These are phyloP conservation scores for Trachelus troglodyta DNA, from an alignment of 2,888 invertebrate species.

Conservation along the genomic window DNA sequence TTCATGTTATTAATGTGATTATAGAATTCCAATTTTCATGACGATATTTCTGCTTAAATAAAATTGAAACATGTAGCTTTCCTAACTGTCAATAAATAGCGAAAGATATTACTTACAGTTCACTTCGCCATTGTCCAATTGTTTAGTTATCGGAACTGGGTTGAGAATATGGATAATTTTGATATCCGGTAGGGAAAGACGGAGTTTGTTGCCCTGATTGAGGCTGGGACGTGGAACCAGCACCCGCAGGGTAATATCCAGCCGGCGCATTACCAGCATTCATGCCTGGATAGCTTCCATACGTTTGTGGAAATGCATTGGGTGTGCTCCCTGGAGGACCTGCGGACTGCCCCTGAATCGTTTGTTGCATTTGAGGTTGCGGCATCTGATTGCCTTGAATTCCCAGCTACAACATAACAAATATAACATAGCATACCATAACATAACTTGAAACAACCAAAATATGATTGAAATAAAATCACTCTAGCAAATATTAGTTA, in stretches of 20 bases:
- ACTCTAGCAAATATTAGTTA: background rate
- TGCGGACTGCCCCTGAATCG: slow-evolving; percentile 40
- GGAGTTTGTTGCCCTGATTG: slow-evolving; percentile 61
- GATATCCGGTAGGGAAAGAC: slow-evolving; percentile 60
- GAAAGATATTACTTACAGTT: slow-evolving; percentile 51
- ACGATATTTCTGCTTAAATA: background rate
- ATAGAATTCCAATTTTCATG: background rate
- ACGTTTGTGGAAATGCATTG: slow-evolving; percentile 60
- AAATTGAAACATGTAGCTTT: background rate
- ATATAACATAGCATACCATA: slow-evolving; percentile 7
- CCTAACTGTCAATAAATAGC: background rate
- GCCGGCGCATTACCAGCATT: slow-evolving; percentile 48
- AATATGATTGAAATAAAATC: background rate
- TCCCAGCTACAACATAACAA: slow-evolving; percentile 40
- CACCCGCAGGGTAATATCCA: slow-evolving; percentile 56
- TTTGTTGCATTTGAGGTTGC: slow-evolving; percentile 58
- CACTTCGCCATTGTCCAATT: slow-evolving; percentile 35
- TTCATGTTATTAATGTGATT: background rate
- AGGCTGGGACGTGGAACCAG: slow-evolving; percentile 53
- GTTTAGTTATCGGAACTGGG: slow-evolving; percentile 61
- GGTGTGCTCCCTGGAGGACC: slow-evolving; percentile 49
- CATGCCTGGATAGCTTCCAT: slow-evolving; percentile 62
- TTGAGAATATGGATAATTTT: slow-evolving; percentile 63
- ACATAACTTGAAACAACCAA: background rate
- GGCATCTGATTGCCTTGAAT: slow-evolving; percentile 58